Evolutionary conservation across 1,140 invertebrate genomes (phyloP), one percentile per base, ranked within the genome.

Genomic region (Copidosoma floridanum): DNA sequence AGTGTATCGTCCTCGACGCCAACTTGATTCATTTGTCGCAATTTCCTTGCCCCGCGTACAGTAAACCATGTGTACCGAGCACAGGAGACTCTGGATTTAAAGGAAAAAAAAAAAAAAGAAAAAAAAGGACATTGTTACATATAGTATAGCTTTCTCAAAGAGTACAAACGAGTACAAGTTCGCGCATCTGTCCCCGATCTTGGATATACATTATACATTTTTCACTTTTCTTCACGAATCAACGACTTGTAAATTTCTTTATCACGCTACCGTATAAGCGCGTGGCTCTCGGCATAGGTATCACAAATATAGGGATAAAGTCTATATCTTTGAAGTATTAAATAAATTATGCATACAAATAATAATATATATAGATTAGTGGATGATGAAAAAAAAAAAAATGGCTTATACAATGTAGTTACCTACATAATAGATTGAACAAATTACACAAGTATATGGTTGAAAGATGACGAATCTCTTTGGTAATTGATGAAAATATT

Each of bases 401-500:
- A 38, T 26, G 11, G 23, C 3, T 21, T 21, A 51, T 35, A 16
- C 20, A n/a, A 27, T 46, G 47, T 47, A 48, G 57, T 35, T 60
- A 46, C 46, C 18, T 46, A 37, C 24, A 47, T 21, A 43, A 12
- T 20, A 41, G 50, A 32, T n/a, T n/a, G 4, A 54, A 38, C 14
- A 44, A 43, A 7, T 29, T 47, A 32, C n/a, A 48, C 27, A 6
- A n/a, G 26, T 20, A n/a, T n/a, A 27, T 18, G 14, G 11, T 18
- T 16, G 6, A 37, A 26, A 20, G 14, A 24, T 32, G 20, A 4
- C 27, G 29, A 1, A 52, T 24, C 40, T 29, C 29, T 37, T 41
- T 21, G 7, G 18, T 46, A 44, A 27, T 3, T 54, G 32, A 24
- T 60, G 26, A 53, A 53, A 29, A 53, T 46, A 43, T 23, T 52